Evolutionary conservation across 2,888 invertebrate species (phyloP).

Genomic region (Nyleta sp.): DNA sequence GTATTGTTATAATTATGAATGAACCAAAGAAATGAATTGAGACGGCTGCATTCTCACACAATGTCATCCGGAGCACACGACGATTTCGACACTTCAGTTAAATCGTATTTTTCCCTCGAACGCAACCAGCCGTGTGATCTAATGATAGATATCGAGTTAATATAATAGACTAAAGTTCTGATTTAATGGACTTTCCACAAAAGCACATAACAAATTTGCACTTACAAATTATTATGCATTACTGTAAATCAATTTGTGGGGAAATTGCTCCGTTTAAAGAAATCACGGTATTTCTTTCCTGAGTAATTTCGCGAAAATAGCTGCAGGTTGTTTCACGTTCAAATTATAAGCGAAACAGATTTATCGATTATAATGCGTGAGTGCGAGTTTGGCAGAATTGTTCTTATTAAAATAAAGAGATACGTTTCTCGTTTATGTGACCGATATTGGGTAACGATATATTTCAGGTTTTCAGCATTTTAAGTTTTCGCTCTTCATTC

Average conservation of each 20-base stretch:
- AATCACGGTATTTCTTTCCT: not conserved
- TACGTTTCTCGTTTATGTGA: too few species aligned
- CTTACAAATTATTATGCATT: constrained; percentile 15
- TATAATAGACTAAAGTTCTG: not conserved
- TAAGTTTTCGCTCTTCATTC: too few species aligned
- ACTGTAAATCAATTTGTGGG: not conserved
- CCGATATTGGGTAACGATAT: too few species aligned
- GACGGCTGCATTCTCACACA: constrained; percentile 14
- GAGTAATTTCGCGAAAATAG: not conserved
- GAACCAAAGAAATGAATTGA: not conserved
- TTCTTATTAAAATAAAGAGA: too few species aligned
- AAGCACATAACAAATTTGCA: constrained; percentile 6
- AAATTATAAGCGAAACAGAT: not conserved
- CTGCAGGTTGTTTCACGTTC: not conserved
- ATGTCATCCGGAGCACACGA: not conserved
- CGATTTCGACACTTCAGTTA: not conserved
- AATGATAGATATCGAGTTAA: constrained; percentile 2
- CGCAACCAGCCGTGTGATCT: constrained; percentile 2
- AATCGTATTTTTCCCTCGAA: not conserved
- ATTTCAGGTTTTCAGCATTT: too few species aligned
- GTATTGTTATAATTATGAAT: constrained; percentile 17
- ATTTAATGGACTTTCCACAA: not conserved
- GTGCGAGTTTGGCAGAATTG: too few species aligned
- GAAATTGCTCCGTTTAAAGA: not conserved
- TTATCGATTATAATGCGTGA: too few species aligned